phyloP scores from a whole-genome alignment of 2,888 invertebrate genomes.

The Phorcus lineatus region DNA sequence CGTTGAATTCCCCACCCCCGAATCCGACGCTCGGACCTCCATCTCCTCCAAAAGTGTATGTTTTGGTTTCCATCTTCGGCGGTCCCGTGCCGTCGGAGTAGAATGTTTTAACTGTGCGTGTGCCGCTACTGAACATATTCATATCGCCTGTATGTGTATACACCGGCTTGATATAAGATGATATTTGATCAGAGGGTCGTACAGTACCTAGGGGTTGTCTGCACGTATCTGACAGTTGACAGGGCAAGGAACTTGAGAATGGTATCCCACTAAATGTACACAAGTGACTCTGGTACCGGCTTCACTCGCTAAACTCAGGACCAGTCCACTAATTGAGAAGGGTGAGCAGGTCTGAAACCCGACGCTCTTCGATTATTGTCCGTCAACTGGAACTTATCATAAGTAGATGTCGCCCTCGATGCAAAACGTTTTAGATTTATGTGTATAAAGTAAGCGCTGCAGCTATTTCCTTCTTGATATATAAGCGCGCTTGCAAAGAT shows the following conservation, averaged over 20 bases:
- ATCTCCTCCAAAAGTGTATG: slow-evolving; percentile 55
- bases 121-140: slow-evolving; percentile 40
- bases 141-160: too few relatives aligned
- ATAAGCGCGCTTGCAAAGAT: too few relatives aligned
- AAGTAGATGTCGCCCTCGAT: not conserved
- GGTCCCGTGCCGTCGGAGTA: slow-evolving; percentile 56
- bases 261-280: not conserved
- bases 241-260: not conserved
- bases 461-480: too few relatives aligned
- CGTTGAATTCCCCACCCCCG: slow-evolving; percentile 35
- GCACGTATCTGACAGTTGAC: too few relatives aligned
- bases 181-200: too few relatives aligned
- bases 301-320: not conserved
- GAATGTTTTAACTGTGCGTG: slow-evolving; percentile 60
- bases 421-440: too few relatives aligned
- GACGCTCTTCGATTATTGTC: slow-evolving; percentile 6
- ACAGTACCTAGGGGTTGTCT: too few relatives aligned
- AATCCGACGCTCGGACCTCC: slow-evolving; percentile 38
- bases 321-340: not conserved
- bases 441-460: too few relatives aligned
- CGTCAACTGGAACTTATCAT: not conserved
- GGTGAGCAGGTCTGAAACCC: slow-evolving; percentile 10
- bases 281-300: not conserved
- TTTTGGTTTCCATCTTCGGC: slow-evolving; percentile 56
- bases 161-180: too few relatives aligned